These are phyloP conservation scores for Branchipolynoe longqiensis DNA, from an alignment of 2,888 invertebrate species.

Conservation along the genomic window DNA sequence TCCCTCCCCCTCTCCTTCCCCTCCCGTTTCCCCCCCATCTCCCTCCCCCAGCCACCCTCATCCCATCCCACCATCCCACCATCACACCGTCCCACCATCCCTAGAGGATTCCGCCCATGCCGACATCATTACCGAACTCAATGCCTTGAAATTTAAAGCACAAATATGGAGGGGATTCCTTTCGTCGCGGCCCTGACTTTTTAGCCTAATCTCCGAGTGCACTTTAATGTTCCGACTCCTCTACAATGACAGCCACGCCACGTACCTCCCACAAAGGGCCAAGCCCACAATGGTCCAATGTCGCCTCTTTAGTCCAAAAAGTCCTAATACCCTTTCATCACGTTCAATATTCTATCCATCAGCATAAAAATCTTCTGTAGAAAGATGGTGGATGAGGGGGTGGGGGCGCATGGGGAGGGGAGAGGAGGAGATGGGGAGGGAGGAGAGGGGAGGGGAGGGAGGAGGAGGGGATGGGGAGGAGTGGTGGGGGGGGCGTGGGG, in stretches of 20 bases:
- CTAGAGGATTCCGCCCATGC: slow-evolving; percentile 47
- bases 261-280: slow-evolving; percentile 44
- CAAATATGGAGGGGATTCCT: slow-evolving; percentile 57
- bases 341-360: slow-evolving; percentile 56
- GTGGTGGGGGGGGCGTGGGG: too few relatives aligned
- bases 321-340: slow-evolving; percentile 55
- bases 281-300: slow-evolving; percentile 55
- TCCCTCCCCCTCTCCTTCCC: too few relatives aligned
- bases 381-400: too few relatives aligned
- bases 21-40: too few relatives aligned
- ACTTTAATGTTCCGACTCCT: slow-evolving; percentile 55
- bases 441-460: too few relatives aligned
- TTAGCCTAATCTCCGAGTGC: slow-evolving; percentile 58
- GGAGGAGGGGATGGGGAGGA: too few relatives aligned
- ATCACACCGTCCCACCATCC: slow-evolving; percentile 14
- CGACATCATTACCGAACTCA: slow-evolving; percentile 54
- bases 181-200: slow-evolving; percentile 52
- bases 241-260: slow-evolving; percentile 47
- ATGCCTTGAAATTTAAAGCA: slow-evolving; percentile 55
- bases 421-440: too few relatives aligned
- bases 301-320: slow-evolving; percentile 57
- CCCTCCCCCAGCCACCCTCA: too few relatives aligned
- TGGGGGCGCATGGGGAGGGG: too few relatives aligned
- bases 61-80: too few relatives aligned
- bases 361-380: slow-evolving; percentile 55